phyloP scores from a whole-genome alignment of 2,888 invertebrate genomes.

The Phania funesta region DNA sequence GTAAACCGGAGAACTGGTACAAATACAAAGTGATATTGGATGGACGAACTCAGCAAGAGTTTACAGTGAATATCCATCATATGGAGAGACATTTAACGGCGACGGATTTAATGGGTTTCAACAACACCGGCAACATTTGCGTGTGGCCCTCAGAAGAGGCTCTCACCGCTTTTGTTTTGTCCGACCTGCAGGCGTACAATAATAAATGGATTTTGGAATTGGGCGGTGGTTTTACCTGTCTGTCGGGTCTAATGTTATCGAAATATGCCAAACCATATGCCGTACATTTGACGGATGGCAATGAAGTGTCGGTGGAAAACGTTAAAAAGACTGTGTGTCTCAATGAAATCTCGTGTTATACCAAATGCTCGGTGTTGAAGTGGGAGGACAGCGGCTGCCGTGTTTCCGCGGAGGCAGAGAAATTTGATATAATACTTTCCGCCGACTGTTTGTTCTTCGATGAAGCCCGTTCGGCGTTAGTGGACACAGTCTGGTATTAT shows the following conservation, averaged over 20 bases:
- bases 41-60: constrained; percentile 78
- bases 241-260: constrained; percentile 88
- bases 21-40: constrained; percentile 83
- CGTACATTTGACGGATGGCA: constrained; percentile 89
- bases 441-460: constrained; percentile 91
- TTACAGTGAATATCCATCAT: constrained; percentile 83
- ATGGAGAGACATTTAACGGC: constrained; percentile 84
- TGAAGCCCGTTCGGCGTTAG: constrained; percentile 85
- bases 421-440: constrained; percentile 87
- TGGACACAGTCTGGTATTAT: constrained; percentile 85
- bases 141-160: constrained; percentile 91
- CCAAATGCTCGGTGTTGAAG: constrained; percentile 82
- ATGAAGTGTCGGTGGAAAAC: constrained; percentile 87
- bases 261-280: constrained; percentile 84
- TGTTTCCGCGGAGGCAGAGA: constrained; percentile 77
- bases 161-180: constrained; percentile 85
- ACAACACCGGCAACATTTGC: constrained; percentile 90
- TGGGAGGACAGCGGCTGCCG: constrained; percentile 81
- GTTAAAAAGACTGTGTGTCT: constrained; percentile 84
- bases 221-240: constrained; percentile 92
- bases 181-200: constrained; percentile 84
- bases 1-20: constrained; percentile 83
- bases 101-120: constrained; percentile 88
- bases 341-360: constrained; percentile 83
- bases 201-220: constrained; percentile 87